These are phyloP conservation scores for Cyphomyrus discorhynchus DNA, from an alignment of 2,113 vertebrate species.

Conservation along the genomic window DNA sequence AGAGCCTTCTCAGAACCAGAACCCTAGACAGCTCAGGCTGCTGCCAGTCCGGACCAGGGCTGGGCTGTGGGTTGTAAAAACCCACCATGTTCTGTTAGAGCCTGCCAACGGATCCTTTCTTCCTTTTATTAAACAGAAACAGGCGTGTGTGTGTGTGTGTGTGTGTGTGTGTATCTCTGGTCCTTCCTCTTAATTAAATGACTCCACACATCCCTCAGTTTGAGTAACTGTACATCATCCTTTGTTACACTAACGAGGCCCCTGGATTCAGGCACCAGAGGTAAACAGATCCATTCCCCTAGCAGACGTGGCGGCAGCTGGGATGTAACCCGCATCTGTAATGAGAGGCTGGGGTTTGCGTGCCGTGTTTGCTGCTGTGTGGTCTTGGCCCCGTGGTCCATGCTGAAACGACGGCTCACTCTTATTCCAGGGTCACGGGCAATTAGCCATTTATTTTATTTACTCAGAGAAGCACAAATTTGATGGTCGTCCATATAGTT, in stretches of 20 bases:
- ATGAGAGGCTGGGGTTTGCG: slow-evolving; percentile 38
- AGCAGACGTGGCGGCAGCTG: slow-evolving; percentile 23
- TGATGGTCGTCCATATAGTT: background rate
- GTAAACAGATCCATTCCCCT: background rate
- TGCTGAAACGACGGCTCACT: background rate
- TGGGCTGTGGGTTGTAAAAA: background rate
- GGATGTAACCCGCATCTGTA: slow-evolving; percentile 46
- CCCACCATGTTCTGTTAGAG: background rate
- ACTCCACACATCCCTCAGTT: slow-evolving; percentile 38
- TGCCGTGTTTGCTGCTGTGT: slow-evolving; percentile 11
- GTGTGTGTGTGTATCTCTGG: slow-evolving; percentile 27
- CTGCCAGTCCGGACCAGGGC: background rate
- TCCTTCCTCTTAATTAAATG: slow-evolving; percentile 54
- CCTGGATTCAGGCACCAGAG: slow-evolving; percentile 34
- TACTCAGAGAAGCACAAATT: background rate
- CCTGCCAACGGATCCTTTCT: background rate
- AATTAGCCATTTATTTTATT: background rate
- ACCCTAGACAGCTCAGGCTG: background rate
- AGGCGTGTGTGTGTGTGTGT: background rate
- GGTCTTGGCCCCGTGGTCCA: background rate
- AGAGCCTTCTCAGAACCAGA: background rate
- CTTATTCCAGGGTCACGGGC: background rate
- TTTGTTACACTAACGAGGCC: slow-evolving; percentile 32
- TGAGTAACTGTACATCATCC: slow-evolving; percentile 9
- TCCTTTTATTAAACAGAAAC: background rate